Evolutionary conservation across 2,797 vertebrate species (phyloP), one percentile per base, ranked within the genome.

Genomic region (Xyrichtys novacula): DNA sequence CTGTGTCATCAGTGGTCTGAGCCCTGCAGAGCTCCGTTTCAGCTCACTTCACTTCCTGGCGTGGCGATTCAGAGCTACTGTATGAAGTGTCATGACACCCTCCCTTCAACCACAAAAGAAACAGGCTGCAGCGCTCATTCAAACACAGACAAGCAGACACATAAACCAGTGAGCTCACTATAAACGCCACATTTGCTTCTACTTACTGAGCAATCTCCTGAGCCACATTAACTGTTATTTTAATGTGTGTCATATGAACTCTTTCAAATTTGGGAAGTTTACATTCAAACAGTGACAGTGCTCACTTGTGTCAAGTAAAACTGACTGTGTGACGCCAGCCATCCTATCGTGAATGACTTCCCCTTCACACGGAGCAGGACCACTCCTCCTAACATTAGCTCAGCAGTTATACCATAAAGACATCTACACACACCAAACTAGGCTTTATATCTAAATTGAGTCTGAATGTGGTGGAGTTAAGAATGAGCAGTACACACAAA

Each of bases 11-110:
- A 23, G 73, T 54, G 59, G 72, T 65, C 38, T 62, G 48, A 69
- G 78, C 47, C 42, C 61, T 49, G 62, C 73, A 56, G 39, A 62
- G 43, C 71, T 70, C n/a, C 1, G 17, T 60, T 73, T 76, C 71
- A 65, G 74, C 40, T 48, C 78, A 48, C 56, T 78, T 80, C 80
- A 83, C 91, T 94, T 94, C 93, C 92, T 92, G 84, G 66, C 63
- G 44, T 54, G 70, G 42, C 53, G 43, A 62, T 68, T 84, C 64
- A 76, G 66, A 83, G 74, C 77, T 60, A 76, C 80, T 74, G 47
- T 70, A 60, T 50, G 32, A 73, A 80, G 65, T 73, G 75, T 85
- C 73, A 71, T 72, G 81, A 82, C 86, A 78, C 74, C 85, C 90
- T 85, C 90, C 88, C 82, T 65, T 65, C 17, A 19, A 78, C 83